Conservation (phyloP, 2,797 vertebrate genomes). For the Halcyon leucocephala region DNA sequence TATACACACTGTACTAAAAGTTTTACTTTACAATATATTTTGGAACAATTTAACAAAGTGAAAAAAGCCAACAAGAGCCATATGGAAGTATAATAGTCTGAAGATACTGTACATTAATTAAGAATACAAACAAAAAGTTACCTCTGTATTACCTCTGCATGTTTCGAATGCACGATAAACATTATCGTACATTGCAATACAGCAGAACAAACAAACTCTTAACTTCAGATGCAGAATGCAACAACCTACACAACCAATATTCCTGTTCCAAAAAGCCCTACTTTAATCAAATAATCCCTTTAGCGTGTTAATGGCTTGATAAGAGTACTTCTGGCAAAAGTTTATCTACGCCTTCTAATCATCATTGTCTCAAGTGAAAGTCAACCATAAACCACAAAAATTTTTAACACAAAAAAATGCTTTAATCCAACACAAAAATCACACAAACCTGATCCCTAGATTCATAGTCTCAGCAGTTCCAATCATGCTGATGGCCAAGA, state of each 20-base stretch:
- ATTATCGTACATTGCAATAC: neutral
- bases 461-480: slow-evolving; percentile 98
- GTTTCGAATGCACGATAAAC: slow-evolving; percentile 51
- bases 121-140: slow-evolving; percentile 27
- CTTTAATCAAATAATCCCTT: slow-evolving; percentile 39
- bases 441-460: slow-evolving; percentile 93
- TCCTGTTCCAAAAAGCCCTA: slow-evolving; percentile 6
- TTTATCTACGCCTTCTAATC: slow-evolving; percentile 28
- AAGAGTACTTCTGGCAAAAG: neutral
- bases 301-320: slow-evolving; percentile 10
- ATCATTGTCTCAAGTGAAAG: neutral
- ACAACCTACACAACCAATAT: neutral
- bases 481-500: slow-evolving; percentile 97
- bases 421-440: slow-evolving; percentile 26
- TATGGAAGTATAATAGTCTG: neutral
- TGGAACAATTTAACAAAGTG: slow-evolving; percentile 25
- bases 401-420: slow-evolving; percentile 8
- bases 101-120: slow-evolving; percentile 1
- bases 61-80: neutral
- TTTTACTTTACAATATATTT: slow-evolving; percentile 15
- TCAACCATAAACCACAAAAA: slow-evolving; percentile 30
- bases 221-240: slow-evolving; percentile 30
- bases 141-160: neutral
- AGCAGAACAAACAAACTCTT: slow-evolving; percentile 43
- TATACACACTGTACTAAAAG: neutral